Conservation (phyloP, 2,888 invertebrate genomes). For the Temnothorax unifasciatus region DNA sequence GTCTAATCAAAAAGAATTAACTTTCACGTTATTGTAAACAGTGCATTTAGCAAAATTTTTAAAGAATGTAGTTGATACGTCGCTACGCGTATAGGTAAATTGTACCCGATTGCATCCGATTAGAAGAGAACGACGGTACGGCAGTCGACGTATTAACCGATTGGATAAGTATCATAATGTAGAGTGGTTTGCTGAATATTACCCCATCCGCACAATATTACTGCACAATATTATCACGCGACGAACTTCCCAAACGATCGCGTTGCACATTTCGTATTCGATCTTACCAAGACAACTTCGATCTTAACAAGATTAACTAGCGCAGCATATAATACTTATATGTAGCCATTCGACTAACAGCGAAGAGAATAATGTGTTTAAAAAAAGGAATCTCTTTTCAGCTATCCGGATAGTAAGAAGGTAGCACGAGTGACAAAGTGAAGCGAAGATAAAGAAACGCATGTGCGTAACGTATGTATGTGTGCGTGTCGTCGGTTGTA, state of each 20-base stretch:
- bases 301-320: slow-evolving; percentile 19
- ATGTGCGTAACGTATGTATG: background rate
- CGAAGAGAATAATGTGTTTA: background rate
- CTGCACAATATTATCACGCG: slow-evolving; percentile 61
- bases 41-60: slow-evolving; percentile 22
- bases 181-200: slow-evolving; percentile 53
- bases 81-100: background rate
- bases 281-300: no score
- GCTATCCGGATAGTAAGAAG: background rate
- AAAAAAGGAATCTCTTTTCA: background rate
- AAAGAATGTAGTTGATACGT: background rate
- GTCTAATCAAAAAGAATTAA: slow-evolving; percentile 31
- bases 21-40: background rate
- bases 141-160: slow-evolving; percentile 14
- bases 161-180: slow-evolving; percentile 26
- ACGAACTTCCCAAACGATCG: slow-evolving; percentile 23
- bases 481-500: background rate
- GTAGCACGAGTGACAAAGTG: background rate
- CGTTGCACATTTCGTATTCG: slow-evolving; percentile 24
- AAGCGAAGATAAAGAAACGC: background rate
- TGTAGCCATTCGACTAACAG: background rate
- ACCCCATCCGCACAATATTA: slow-evolving; percentile 65
- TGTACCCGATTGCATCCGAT: no score
- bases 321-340: background rate
- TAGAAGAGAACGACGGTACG: background rate